phyloP scores from a whole-genome alignment of 2,113 vertebrate species.

The Murina feae region DNA sequence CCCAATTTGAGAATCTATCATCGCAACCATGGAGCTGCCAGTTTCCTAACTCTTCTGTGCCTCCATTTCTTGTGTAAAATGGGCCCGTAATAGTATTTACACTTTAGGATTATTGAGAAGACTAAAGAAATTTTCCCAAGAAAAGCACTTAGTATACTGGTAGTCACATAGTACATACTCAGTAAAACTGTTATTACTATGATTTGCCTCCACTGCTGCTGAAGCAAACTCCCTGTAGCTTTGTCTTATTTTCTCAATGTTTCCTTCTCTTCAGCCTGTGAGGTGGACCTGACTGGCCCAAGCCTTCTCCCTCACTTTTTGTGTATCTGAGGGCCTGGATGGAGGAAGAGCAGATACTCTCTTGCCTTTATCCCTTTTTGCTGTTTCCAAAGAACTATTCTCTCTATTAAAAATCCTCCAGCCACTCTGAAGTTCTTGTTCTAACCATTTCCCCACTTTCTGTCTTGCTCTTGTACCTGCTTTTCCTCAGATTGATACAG shows the following conservation, averaged over 20 bases:
- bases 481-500: background rate
- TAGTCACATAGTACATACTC: background rate
- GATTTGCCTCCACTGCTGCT: background rate
- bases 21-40: background rate
- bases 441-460: background rate
- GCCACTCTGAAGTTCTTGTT: background rate
- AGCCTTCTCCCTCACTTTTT: background rate
- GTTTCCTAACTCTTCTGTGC: background rate
- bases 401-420: background rate
- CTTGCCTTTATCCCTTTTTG: background rate
- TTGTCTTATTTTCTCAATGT: background rate
- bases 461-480: background rate
- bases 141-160: background rate
- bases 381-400: background rate
- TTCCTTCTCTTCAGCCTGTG: background rate
- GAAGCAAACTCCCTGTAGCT: background rate
- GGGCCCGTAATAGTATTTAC: background rate
- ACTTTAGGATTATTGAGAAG: background rate
- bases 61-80: background rate
- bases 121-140: background rate
- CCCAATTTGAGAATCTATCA: background rate
- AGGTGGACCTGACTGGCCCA: background rate
- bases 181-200: background rate
- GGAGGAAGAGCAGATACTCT: background rate
- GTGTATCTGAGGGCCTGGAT: background rate